Evolutionary conservation across 1,140 invertebrate genomes (phyloP).

Genomic region (Proales similis): DNA sequence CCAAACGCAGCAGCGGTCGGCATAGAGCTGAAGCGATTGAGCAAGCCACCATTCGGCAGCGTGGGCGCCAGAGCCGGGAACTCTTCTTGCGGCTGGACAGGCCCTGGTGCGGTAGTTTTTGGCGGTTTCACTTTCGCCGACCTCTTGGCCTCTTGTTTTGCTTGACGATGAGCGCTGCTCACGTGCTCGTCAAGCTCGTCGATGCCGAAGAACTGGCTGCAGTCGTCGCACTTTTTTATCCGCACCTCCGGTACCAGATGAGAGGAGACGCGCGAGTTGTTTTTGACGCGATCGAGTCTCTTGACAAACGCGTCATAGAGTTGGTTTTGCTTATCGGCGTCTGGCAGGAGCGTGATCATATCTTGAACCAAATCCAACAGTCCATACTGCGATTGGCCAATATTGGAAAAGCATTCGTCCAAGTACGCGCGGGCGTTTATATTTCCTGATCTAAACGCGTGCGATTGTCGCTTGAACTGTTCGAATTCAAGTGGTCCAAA

Average conservation of each 20-base stretch:
- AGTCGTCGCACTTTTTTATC: conserved; percentile 1
- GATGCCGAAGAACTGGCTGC: conserved; percentile 1
- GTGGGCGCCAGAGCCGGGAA: conserved; percentile 1
- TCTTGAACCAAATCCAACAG: conserved; percentile 31
- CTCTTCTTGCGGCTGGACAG: background rate
- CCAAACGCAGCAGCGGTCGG: conserved; percentile 1
- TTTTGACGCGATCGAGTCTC: background rate
- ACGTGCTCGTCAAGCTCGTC: background rate
- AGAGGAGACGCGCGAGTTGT: background rate
- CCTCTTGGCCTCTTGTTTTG: background rate
- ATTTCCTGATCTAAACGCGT: background rate
- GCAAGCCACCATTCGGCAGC: background rate
- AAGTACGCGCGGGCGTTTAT: conserved; percentile 19
- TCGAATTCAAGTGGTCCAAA: conserved; percentile 16
- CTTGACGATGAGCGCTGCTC: background rate
- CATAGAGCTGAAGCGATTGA: conserved; percentile 12
- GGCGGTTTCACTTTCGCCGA: no score
- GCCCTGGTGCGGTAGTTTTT: background rate
- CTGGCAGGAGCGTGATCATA: conserved; percentile 1
- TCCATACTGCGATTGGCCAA: background rate
- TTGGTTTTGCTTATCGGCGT: conserved; percentile 19
- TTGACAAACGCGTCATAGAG: background rate
- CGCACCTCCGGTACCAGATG: background rate
- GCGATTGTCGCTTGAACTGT: conserved; percentile 12
- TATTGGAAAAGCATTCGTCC: background rate